Conservation (phyloP, 1,140 invertebrate genomes). For the Leptinotarsa defecta region DNA sequence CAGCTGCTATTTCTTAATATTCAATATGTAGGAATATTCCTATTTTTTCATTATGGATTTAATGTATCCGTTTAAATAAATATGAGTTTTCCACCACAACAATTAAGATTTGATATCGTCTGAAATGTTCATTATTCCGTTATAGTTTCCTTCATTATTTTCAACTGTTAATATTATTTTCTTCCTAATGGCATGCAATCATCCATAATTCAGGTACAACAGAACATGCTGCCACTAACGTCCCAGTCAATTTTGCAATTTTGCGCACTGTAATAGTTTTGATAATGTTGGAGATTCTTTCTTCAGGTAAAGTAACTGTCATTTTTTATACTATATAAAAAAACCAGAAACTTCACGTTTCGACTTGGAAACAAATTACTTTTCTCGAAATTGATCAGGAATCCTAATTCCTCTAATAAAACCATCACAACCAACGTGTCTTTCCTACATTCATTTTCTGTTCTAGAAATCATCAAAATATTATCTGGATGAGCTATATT, state of each 20-base stretch:
- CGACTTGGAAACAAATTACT: background rate
- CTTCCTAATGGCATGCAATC: slow-evolving; percentile 19
- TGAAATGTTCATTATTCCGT: slow-evolving; percentile 13
- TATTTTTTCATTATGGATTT: slow-evolving; percentile 17
- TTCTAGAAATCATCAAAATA: no score
- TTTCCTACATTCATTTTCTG: no score
- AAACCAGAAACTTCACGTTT: background rate
- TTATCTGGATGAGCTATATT: no score
- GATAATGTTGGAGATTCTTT: background rate
- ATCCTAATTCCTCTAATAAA: background rate
- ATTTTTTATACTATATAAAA: slow-evolving; percentile 15
- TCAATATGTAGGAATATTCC: slow-evolving; percentile 23
- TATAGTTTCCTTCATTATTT: background rate
- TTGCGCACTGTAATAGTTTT: no score
- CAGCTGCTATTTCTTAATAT: slow-evolving; percentile 23
- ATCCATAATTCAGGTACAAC: slow-evolving; percentile 12
- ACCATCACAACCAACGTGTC: background rate
- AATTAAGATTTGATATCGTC: background rate
- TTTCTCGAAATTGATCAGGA: slow-evolving; percentile 27
- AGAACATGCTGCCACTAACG: no score
- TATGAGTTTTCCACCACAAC: slow-evolving; percentile 21
- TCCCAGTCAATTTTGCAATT: no score
- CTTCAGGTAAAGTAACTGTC: background rate
- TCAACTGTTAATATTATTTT: slow-evolving; percentile 6
- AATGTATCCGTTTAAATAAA: background rate